Conservation (phyloP, 2,888 invertebrate genomes). For the Drosophila rubida region DNA sequence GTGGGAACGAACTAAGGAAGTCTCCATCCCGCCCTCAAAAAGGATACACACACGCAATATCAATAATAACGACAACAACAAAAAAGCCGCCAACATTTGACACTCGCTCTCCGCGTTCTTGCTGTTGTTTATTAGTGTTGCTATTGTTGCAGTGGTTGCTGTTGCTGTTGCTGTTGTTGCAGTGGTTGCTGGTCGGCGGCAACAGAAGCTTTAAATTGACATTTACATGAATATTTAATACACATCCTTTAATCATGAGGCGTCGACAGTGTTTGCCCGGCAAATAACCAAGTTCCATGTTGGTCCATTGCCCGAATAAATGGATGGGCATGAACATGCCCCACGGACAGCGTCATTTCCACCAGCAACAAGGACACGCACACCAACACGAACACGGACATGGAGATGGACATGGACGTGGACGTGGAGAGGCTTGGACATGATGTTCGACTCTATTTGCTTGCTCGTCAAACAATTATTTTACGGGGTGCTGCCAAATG, state of each 20-base stretch:
- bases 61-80: conserved; percentile 60
- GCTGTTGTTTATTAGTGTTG: conserved; percentile 21
- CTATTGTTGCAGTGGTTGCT: conserved; percentile 3
- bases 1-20: not conserved
- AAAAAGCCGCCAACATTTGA: conserved; percentile 67
- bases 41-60: conserved; percentile 61
- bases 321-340: conserved; percentile 28
- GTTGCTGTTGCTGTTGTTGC: conserved; percentile 10
- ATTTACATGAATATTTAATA: conserved; percentile 81
- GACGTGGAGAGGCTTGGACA: not conserved
- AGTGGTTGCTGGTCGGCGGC: conserved; percentile 10
- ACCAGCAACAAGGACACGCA: conserved; percentile 2
- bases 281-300: conserved; percentile 54
- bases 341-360: conserved; percentile 11
- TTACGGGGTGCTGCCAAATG: conserved; percentile 18
- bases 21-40: conserved; percentile 13
- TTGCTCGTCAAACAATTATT: conserved; percentile 40
- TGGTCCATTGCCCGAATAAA: conserved; percentile 43
- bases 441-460: conserved; percentile 2
- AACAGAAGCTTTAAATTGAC: conserved; percentile 76
- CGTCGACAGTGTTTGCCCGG: conserved; percentile 38
- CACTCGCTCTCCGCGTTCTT: conserved; percentile 44
- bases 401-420: conserved; percentile 4
- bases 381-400: conserved; percentile 5
- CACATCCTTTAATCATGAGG: conserved; percentile 76